These are phyloP conservation scores for Microctonus aethiopoides DNA, from an alignment of 2,888 invertebrate genomes.

Conservation along the genomic window DNA sequence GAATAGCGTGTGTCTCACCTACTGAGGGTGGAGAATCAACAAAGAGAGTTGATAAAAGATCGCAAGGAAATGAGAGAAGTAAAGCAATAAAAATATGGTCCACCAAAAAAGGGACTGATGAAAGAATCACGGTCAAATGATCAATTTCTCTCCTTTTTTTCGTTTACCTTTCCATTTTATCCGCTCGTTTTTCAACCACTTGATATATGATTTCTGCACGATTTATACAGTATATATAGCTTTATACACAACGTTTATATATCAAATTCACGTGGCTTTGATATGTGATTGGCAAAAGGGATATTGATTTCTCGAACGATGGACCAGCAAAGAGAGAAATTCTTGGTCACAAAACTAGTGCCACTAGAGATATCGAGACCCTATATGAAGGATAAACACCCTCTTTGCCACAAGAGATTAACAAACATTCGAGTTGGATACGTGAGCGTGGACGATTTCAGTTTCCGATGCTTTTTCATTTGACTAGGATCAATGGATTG, in stretches of 20 bases:
- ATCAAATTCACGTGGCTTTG: not conserved
- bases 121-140: not conserved
- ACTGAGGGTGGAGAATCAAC: not conserved
- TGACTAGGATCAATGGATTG: not conserved
- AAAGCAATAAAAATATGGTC: not conserved
- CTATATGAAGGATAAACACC: not conserved
- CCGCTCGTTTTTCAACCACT: not conserved
- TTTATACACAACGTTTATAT: not conserved
- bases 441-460: not conserved
- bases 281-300: not conserved
- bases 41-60: not conserved
- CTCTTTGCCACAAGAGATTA: not conserved
- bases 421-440: not conserved
- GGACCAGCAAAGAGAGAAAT: not conserved
- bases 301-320: not conserved
- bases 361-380: not conserved
- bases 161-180: not conserved
- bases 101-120: not conserved
- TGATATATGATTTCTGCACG: constrained; percentile 11
- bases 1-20: not conserved
- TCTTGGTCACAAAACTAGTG: not conserved
- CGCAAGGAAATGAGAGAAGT: not conserved
- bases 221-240: not conserved
- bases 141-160: not conserved
- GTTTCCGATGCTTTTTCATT: not conserved